Conservation (phyloP, 2,797 vertebrate species). For the Coracias cyanogaster region DNA sequence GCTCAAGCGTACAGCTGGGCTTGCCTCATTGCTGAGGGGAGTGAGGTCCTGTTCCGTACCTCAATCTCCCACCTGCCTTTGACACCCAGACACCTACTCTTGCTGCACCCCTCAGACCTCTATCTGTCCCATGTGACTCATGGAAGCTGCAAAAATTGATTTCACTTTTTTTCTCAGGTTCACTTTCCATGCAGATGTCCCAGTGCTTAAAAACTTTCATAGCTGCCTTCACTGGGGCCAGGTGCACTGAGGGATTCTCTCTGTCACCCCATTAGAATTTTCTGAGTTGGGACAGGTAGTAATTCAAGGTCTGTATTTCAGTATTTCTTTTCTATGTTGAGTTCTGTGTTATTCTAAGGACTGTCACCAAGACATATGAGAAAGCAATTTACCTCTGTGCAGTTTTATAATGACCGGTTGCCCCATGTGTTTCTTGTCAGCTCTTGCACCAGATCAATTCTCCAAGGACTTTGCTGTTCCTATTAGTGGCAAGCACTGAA, state of each 20-base stretch:
- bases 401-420: neutral
- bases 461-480: neutral
- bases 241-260: neutral
- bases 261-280: neutral
- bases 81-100: neutral
- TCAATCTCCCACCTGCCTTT: neutral
- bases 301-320: neutral
- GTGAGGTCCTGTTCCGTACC: neutral
- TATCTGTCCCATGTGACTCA: neutral
- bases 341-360: neutral
- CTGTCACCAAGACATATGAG: neutral
- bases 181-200: neutral
- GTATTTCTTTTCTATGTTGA: neutral
- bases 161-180: neutral
- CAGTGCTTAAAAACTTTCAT: neutral
- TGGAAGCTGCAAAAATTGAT: neutral
- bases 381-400: neutral
- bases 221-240: neutral
- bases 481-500: constrained; percentile 14
- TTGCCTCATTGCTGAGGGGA: neutral
- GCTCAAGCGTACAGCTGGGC: neutral
- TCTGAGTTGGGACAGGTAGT: neutral
- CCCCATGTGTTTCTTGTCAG: neutral
- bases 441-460: neutral
- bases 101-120: neutral